A percentile compares a stretch with the other conserved stretches of the same genome.
phyloP scores from a whole-genome alignment of 2,113 vertebrate genomes.

The Gymnorhina tibicen region DNA sequence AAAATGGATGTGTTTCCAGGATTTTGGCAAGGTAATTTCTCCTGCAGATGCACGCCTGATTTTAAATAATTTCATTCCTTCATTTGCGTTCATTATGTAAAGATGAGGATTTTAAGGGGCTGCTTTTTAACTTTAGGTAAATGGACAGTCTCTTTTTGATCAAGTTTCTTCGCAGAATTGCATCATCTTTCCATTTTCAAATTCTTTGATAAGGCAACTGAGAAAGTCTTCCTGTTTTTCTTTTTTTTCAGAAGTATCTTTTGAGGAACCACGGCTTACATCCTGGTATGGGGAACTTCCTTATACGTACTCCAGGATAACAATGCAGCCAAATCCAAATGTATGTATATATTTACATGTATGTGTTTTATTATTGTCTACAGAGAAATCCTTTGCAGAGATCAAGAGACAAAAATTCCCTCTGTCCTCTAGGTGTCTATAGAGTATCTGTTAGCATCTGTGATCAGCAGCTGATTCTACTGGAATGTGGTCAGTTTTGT shows the following conservation, averaged over 20 bases:
- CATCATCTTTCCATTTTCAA: not conserved
- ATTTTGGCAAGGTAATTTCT: not conserved
- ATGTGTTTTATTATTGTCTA: not conserved
- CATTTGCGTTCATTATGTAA: not conserved
- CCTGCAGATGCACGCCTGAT: not conserved
- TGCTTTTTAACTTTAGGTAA: not conserved
- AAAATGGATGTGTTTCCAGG: not conserved
- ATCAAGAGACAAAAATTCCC: not conserved
- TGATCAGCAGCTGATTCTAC: not conserved
- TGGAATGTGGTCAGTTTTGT: not conserved
- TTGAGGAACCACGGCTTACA: constrained; percentile 89
- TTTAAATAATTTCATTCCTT: not conserved
- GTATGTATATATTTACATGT: constrained; percentile 68
- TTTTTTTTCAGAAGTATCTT: constrained; percentile 79
- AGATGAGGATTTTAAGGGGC: not conserved
- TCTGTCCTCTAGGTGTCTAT: not conserved
- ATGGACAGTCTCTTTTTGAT: not conserved
- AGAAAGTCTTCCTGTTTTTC: constrained; percentile 26
- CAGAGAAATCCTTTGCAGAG: not conserved
- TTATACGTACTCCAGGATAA: constrained; percentile 89
- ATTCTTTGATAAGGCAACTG: not conserved
- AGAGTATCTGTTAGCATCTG: not conserved
- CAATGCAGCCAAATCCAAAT: constrained; percentile 85
- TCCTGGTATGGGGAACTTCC: constrained; percentile 93
- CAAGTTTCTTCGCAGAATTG: not conserved